These are phyloP conservation scores for Ciona savignyi DNA, from an alignment of 23 tunicate genomes.

Conservation along the genomic window DNA sequence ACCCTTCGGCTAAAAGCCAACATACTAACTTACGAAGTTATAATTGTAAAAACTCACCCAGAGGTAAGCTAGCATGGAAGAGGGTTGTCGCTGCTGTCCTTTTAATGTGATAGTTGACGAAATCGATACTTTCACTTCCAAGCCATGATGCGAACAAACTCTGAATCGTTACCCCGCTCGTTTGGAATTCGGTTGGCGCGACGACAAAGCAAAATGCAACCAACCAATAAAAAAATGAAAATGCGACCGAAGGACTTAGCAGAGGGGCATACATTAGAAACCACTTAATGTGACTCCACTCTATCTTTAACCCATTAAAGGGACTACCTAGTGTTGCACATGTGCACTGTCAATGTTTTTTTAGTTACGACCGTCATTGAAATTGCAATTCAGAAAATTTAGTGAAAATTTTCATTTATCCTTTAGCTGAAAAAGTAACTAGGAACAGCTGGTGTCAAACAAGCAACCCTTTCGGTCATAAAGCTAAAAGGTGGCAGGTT, in stretches of 20 bases:
- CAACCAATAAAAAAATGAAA: slow-evolving; percentile 82
- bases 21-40: too few relatives aligned
- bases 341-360: too few relatives aligned
- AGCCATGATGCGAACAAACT: slow-evolving; percentile 38
- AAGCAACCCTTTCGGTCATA: too few relatives aligned
- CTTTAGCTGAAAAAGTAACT: too few relatives aligned
- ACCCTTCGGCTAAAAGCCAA: too few relatives aligned
- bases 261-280: not conserved
- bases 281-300: too few relatives aligned
- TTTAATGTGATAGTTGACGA: slow-evolving; percentile 73
- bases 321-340: too few relatives aligned
- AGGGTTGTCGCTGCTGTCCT: slow-evolving; percentile 48
- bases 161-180: slow-evolving; percentile 62
- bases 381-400: too few relatives aligned
- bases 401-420: too few relatives aligned
- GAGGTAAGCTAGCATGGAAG: slow-evolving; percentile 56
- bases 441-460: too few relatives aligned
- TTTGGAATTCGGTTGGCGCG: slow-evolving; percentile 65
- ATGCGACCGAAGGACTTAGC: slow-evolving; percentile 43
- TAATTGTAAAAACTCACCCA: slow-evolving; percentile 29
- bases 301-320: not conserved
- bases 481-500: too few relatives aligned
- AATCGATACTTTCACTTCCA: slow-evolving; percentile 73
- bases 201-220: slow-evolving; percentile 70
- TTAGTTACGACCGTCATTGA: too few relatives aligned